phyloP scores from a whole-genome alignment of 2,797 vertebrate species.

The Botia almorhae region DNA sequence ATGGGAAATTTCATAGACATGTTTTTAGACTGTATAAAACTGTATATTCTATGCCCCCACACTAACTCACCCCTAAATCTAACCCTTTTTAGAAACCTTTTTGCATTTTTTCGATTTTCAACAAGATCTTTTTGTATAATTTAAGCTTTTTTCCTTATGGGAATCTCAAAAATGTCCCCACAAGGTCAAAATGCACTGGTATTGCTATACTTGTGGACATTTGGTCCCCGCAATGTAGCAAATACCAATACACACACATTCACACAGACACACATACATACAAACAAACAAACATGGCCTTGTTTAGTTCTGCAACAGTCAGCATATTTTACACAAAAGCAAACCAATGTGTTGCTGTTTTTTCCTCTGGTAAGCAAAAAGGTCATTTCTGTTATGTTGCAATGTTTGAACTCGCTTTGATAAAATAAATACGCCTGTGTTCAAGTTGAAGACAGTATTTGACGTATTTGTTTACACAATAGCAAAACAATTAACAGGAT shows the following conservation, averaged over 20 bases:
- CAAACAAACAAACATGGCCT: neutral
- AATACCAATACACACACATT: too few species aligned
- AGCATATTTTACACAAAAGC: conserved; percentile 20
- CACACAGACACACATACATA: neutral
- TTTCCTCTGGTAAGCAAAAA: neutral
- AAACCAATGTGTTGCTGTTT: neutral
- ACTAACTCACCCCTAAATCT: too few species aligned
- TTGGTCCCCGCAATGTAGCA: too few species aligned
- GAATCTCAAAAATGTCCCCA: too few species aligned
- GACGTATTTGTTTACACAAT: neutral
- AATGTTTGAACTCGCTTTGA: neutral
- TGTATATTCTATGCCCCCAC: neutral
- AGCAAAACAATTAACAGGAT: too few species aligned
- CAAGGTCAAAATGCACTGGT: too few species aligned
- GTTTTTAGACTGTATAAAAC: neutral
- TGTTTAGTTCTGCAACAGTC: conserved; percentile 14
- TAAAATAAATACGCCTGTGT: neutral
- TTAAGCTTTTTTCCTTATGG: too few species aligned
- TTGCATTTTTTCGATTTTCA: too few species aligned
- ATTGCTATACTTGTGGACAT: too few species aligned
- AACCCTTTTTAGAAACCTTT: too few species aligned
- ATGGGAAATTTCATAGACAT: too few species aligned
- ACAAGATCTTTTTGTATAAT: too few species aligned
- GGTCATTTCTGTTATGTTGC: neutral
- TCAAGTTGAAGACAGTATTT: neutral